Evolutionary conservation across 2,113 vertebrate species (phyloP), one percentile per base, ranked within the genome.

Genomic region (Nesogale talazaci): DNA sequence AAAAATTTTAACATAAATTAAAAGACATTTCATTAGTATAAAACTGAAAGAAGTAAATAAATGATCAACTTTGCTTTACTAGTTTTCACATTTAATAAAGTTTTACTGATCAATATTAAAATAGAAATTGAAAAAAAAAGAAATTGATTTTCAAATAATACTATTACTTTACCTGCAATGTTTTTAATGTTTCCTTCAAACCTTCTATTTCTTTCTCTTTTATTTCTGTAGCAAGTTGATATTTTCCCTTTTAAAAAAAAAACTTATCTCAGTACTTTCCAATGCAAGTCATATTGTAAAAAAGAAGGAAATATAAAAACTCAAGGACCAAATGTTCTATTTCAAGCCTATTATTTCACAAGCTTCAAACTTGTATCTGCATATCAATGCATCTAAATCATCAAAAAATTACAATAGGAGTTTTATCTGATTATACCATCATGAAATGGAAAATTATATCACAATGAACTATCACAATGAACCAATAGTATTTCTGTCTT

Each of bases 191-290:
- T 97, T 99, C 99, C 92, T 99, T 99, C 82, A 99, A 96, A 94
- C 98, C 99, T 97, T 97, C 98, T 56, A 99, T 99, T 98, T 99
- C 99, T 97, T 98, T 99, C 97, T 99, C 99, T 97, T 99, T 99
- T 96, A 99, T 97, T 97, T 99, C 98, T 57, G 98, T 97, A 95
- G 95, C 98, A 97, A 99, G 97, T 76, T 99, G 98, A 92, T 98
- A 98, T 97, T 98, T 99, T 94, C 98, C 99, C 99, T 99, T 97
- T 92, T 97, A 98, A 96, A n/a, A 96, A 97, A 96, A 10, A 97
- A 96, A 91, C 1, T 29, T 85, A 96, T 81, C 90, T 98, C 59
- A 98, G 70, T 61, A 95, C 92, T 96, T 96, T 83, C 42, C 40
- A 85, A 92, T 81, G 23, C 46, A 95, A 96, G 85, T 69, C 83